Evolutionary conservation across 2,888 invertebrate species (phyloP).

Genomic region (Deilephila porcellus): DNA sequence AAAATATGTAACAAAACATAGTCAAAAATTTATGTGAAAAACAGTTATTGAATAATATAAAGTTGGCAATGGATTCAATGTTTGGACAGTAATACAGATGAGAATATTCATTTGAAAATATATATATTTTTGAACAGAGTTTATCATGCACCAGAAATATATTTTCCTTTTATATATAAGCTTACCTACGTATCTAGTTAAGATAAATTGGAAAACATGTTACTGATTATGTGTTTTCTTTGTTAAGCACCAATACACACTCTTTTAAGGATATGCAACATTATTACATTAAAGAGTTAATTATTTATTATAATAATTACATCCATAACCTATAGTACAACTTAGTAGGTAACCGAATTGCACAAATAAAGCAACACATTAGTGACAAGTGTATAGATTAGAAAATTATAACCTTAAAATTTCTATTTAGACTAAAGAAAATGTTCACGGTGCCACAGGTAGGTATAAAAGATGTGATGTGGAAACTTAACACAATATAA

Average conservation of each 20-base stretch:
- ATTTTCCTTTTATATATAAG: too few relatives aligned
- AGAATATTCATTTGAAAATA: too few relatives aligned
- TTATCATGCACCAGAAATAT: neutral
- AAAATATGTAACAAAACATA: too few relatives aligned
- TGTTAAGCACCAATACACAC: neutral
- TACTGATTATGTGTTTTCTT: slow-evolving; percentile 13
- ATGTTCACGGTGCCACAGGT: neutral
- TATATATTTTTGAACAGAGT: neutral
- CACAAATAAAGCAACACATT: slow-evolving; percentile 7
- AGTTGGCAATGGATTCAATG: too few relatives aligned
- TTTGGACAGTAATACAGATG: too few relatives aligned
- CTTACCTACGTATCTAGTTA: neutral
- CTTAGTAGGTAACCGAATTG: neutral
- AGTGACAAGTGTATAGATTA: slow-evolving; percentile 32
- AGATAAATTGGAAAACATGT: slow-evolving; percentile 10
- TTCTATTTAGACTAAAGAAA: neutral
- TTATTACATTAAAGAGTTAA: neutral
- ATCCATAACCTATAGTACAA: neutral
- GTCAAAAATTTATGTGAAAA: too few relatives aligned
- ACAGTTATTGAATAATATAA: too few relatives aligned
- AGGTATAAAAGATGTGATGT: neutral
- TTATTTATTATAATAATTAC: neutral
- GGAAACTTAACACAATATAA: neutral
- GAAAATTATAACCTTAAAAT: slow-evolving; percentile 58
- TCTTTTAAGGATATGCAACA: neutral